These are phyloP conservation scores for Oceanites oceanicus DNA, from an alignment of 2,113 vertebrate species.

Conservation along the genomic window DNA sequence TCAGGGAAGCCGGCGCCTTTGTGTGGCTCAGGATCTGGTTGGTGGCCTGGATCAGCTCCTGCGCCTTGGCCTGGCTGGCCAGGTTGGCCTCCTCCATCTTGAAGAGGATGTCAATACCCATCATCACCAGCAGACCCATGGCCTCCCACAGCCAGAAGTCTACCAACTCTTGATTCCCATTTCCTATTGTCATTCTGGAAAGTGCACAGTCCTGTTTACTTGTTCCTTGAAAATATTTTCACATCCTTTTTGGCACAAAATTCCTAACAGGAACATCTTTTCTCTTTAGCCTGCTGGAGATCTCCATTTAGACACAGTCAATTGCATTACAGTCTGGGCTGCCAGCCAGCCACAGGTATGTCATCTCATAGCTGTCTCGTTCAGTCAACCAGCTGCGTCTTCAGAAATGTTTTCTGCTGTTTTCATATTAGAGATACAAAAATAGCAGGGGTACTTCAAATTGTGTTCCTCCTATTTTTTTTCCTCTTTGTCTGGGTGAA, in stretches of 20 bases:
- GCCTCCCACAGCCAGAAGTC: not conserved
- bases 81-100: no score
- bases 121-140: not conserved
- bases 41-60: no score
- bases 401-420: not conserved
- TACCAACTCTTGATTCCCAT: not conserved
- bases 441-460: not conserved
- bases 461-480: not conserved
- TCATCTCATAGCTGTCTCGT: not conserved
- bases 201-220: not conserved
- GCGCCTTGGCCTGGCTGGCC: no score
- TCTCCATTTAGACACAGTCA: not conserved
- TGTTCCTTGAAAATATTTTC: not conserved
- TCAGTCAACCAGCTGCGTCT: not conserved
- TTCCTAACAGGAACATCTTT: not conserved
- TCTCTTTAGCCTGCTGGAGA: slow-evolving; percentile 7
- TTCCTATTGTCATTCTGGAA: not conserved
- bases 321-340: not conserved
- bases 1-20: no score
- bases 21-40: no score
- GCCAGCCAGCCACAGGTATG: slow-evolving; percentile 14
- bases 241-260: not conserved
- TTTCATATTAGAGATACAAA: not conserved
- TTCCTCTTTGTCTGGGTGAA: not conserved
- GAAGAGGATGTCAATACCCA: no score